Evolutionary conservation across 2,113 vertebrate species (phyloP).

Genomic region (Ardeotis arabs): DNA sequence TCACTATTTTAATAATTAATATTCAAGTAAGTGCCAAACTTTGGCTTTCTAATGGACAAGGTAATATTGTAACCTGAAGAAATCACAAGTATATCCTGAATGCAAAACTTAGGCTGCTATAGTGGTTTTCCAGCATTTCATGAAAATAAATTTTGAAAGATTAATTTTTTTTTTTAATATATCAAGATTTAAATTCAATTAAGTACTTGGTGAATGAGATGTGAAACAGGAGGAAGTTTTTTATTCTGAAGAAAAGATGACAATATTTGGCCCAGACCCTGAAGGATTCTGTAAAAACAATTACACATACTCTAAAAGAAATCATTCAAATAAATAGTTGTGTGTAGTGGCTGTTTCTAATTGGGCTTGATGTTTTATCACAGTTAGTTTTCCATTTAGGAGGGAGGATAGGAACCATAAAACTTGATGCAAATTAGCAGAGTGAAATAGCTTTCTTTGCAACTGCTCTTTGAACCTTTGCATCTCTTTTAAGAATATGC

Average conservation of each 20-base stretch:
- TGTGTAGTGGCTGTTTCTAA: slow-evolving; percentile 9
- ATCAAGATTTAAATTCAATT: background rate
- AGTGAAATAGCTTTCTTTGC: slow-evolving; percentile 9
- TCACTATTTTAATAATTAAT: background rate
- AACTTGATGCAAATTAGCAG: background rate
- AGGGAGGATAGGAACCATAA: slow-evolving; percentile 11
- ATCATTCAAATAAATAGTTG: background rate
- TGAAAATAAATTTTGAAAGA: background rate
- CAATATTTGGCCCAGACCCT: background rate
- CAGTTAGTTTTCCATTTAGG: slow-evolving; percentile 13
- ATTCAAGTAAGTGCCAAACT: background rate
- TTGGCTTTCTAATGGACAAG: background rate
- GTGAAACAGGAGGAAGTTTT: background rate
- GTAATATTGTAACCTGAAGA: background rate
- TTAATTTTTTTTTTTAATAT: background rate
- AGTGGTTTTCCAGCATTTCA: background rate
- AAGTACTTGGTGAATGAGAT: background rate
- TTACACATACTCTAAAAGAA: background rate
- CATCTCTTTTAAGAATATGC: background rate
- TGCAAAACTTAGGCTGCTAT: background rate
- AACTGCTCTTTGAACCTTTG: background rate
- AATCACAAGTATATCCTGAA: background rate
- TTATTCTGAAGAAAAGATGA: background rate
- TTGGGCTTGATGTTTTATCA: slow-evolving; percentile 16
- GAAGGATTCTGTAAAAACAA: slow-evolving; percentile 5